A percentile compares a stretch with the other conserved stretches of the same genome.
Conservation (phyloP, 1,140 invertebrate species). For the Zaprionus ghesquierei region DNA sequence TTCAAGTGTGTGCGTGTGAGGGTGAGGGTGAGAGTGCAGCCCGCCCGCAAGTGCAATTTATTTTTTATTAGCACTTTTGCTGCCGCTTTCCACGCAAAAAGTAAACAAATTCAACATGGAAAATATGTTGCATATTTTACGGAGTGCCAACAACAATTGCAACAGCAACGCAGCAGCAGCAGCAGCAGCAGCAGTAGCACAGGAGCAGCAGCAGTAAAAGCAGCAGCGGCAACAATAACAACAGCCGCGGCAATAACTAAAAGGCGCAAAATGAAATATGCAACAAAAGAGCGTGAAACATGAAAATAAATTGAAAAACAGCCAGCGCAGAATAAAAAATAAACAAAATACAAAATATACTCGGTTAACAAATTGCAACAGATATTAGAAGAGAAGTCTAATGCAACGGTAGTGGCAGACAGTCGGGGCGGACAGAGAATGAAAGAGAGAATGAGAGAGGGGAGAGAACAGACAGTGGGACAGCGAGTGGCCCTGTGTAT, state of each 20-base stretch:
- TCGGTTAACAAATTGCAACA: conserved; percentile 77
- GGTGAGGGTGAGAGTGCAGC: neutral
- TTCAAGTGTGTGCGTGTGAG: neutral
- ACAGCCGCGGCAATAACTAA: conserved; percentile 69
- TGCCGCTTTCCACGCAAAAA: conserved; percentile 50
- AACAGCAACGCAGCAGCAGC: conserved; percentile 28
- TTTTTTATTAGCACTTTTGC: conserved; percentile 76
- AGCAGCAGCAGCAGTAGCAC: conserved; percentile 1
- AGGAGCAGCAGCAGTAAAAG: conserved; percentile 24
- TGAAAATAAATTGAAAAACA: conserved; percentile 71
- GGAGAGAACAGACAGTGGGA: neutral
- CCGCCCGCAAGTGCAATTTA: conserved; percentile 66
- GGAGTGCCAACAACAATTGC: conserved; percentile 48
- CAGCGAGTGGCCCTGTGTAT: conserved; percentile 61
- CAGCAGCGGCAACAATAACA: conserved; percentile 12
- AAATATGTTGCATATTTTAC: conserved; percentile 80
- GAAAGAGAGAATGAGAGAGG: neutral
- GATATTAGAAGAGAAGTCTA: conserved; percentile 77
- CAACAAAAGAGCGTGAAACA: conserved; percentile 73
- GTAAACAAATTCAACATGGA: conserved; percentile 68
- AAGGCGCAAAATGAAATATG: conserved; percentile 77
- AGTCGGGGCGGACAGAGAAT: neutral
- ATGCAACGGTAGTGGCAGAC: conserved; percentile 35
- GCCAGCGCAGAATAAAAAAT: conserved; percentile 17
- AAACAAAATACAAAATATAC: conserved; percentile 32